Evolutionary conservation across 2,113 vertebrate species (phyloP).

Genomic region (Pogona vitticeps): DNA sequence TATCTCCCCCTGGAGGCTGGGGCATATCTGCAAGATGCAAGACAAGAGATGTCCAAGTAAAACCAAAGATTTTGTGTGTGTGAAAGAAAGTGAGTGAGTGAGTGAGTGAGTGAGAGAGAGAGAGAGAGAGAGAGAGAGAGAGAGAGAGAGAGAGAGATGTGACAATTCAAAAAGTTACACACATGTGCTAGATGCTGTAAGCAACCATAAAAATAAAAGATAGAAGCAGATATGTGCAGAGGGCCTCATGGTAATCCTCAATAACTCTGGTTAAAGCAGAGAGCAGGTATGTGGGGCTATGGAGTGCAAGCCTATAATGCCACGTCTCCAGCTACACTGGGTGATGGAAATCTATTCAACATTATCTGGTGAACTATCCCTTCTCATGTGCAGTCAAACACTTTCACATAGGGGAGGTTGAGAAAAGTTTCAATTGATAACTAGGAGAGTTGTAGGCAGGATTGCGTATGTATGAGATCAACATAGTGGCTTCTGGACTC

Average conservation of each 20-base stretch:
- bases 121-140: too few relatives aligned
- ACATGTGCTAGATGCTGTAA: background rate
- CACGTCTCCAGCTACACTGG: background rate
- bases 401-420: background rate
- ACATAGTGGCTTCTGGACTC: background rate
- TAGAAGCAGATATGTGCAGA: background rate
- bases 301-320: too few relatives aligned
- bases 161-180: background rate
- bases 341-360: background rate
- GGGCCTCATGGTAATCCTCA: background rate
- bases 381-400: background rate
- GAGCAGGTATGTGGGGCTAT: too few relatives aligned
- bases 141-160: background rate
- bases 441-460: background rate
- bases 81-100: too few relatives aligned
- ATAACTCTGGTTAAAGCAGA: background rate
- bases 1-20: constrained; percentile 78
- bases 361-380: background rate
- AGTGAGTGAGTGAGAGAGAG: too few relatives aligned
- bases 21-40: constrained; percentile 80
- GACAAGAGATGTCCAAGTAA: background rate
- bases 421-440: too few relatives aligned
- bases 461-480: too few relatives aligned
- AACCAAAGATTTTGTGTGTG: background rate
- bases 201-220: background rate